Conservation (phyloP, 2,888 invertebrate species). For the Pteria penguin region DNA sequence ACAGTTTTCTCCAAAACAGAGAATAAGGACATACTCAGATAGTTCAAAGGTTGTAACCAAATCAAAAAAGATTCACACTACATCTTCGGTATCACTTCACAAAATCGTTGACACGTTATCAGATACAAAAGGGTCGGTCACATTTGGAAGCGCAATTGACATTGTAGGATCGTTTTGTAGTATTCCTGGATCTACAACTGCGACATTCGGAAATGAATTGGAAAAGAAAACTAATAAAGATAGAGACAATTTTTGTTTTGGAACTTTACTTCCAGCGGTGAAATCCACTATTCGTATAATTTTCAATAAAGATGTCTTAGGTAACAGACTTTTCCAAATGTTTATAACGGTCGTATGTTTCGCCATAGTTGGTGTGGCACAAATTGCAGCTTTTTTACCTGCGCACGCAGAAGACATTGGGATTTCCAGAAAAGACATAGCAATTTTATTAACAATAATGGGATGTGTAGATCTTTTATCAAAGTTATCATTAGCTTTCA, state of each 20-base stretch:
- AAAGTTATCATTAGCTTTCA: neutral
- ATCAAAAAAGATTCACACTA: neutral
- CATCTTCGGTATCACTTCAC: neutral
- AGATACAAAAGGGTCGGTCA: neutral
- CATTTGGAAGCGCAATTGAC: neutral
- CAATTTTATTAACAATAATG: neutral
- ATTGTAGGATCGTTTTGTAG: neutral
- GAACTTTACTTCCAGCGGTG: neutral
- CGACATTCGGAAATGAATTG: neutral
- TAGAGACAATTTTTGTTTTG: neutral
- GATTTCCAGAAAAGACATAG: neutral
- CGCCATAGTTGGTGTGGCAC: constrained; percentile 2
- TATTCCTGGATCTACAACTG: neutral
- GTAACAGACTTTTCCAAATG: neutral
- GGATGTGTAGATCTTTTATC: neutral
- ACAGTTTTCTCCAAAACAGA: neutral
- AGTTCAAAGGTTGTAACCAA: neutral
- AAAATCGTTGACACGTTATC: neutral
- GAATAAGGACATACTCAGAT: constrained; percentile 2
- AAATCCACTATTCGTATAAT: neutral
- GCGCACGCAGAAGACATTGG: constrained; percentile 8
- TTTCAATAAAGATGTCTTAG: neutral
- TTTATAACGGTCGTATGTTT: constrained; percentile 6
- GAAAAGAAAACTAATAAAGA: neutral
- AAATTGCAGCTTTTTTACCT: neutral